phyloP scores from a whole-genome alignment of 2,888 invertebrate genomes.

The Dasysyrphus tricinctus region DNA sequence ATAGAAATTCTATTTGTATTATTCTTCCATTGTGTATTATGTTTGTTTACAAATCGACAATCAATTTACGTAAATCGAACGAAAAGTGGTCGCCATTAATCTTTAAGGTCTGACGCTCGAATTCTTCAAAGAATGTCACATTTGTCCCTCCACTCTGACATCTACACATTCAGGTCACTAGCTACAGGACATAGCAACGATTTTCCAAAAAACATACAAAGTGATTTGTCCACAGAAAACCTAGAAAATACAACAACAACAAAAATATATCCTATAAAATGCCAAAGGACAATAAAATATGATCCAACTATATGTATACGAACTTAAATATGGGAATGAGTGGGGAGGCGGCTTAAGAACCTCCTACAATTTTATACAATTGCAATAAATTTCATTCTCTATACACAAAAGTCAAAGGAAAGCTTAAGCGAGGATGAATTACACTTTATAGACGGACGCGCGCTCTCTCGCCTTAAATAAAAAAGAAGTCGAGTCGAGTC shows the following conservation, averaged over 20 bases:
- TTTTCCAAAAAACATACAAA: slow-evolving; percentile 23
- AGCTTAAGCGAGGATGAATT: slow-evolving; percentile 58
- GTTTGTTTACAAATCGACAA: slow-evolving; percentile 36
- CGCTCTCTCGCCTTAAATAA: slow-evolving; percentile 11
- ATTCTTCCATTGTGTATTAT: neutral
- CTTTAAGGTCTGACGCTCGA: slow-evolving; percentile 40
- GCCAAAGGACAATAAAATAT: slow-evolving; percentile 68
- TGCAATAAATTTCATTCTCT: slow-evolving; percentile 65
- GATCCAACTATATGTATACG: slow-evolving; percentile 39
- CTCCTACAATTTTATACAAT: slow-evolving; percentile 42
- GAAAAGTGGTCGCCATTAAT: slow-evolving; percentile 60
- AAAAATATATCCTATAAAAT: slow-evolving; percentile 25
- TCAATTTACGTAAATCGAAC: slow-evolving; percentile 61
- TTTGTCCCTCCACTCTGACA: slow-evolving; percentile 14
- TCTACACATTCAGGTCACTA: slow-evolving; percentile 27
- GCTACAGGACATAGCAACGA: neutral
- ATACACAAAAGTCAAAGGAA: slow-evolving; percentile 44
- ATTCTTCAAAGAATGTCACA: slow-evolving; percentile 26
- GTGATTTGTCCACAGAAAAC: slow-evolving; percentile 53
- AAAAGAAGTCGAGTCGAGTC: neutral
- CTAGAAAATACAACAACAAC: neutral
- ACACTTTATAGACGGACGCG: slow-evolving; percentile 49
- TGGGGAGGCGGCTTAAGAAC: neutral
- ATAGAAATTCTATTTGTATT: slow-evolving; percentile 12
- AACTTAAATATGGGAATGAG: neutral